Conservation (phyloP, 2,888 invertebrate species). For the Caenorhabditis imperialis region DNA sequence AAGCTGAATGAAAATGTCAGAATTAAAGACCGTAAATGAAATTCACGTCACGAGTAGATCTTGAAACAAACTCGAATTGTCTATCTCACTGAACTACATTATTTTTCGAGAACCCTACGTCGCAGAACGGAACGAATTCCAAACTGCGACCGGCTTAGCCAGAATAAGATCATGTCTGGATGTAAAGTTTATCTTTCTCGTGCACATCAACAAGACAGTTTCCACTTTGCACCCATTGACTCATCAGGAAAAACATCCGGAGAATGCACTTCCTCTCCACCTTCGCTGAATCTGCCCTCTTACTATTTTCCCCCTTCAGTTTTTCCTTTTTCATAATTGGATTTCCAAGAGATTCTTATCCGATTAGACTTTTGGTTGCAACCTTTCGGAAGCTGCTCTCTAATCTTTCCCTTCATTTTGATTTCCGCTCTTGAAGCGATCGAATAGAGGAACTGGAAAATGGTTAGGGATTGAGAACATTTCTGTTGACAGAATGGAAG, state of each 20-base stretch:
- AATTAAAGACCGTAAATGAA: too few species aligned
- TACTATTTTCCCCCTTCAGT: conserved; percentile 4
- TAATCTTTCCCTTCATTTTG: conserved; percentile 27
- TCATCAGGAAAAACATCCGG: conserved; percentile 36
- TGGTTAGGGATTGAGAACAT: not conserved
- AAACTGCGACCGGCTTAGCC: too few species aligned
- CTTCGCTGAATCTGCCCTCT: conserved; percentile 1
- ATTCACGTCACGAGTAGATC: too few species aligned
- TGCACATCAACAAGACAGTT: too few species aligned
- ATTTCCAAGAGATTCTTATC: conserved; percentile 43
- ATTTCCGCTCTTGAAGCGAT: conserved; percentile 15
- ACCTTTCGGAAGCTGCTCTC: conserved; percentile 40
- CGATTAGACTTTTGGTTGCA: conserved; percentile 50
- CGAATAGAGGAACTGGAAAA: not conserved
- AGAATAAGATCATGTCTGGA: conserved; percentile 22
- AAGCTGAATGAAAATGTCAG: too few species aligned
- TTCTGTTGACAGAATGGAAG: not conserved
- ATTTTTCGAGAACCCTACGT: too few species aligned
- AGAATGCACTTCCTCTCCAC: conserved; percentile 29
- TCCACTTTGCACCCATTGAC: conserved; percentile 22
- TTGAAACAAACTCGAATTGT: too few species aligned
- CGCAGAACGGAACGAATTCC: too few species aligned
- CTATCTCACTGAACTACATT: too few species aligned
- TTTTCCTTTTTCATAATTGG: conserved; percentile 34
- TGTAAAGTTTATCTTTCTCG: too few species aligned